Evolutionary conservation across 2,888 invertebrate species (phyloP).

Genomic region (Oscheius onirici): DNA sequence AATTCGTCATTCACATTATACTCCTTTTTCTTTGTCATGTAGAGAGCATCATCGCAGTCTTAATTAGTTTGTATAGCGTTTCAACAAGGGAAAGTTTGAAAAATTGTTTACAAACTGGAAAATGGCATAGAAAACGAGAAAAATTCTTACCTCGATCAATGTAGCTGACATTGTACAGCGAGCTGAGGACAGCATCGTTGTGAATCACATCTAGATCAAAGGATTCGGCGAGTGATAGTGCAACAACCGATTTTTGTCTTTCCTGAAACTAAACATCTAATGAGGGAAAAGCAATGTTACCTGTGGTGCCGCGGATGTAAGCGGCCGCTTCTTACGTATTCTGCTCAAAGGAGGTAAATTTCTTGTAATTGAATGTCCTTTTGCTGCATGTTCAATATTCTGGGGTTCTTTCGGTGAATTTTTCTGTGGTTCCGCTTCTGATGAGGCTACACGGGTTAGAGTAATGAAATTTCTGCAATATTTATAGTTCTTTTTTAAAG

Average conservation of each 20-base stretch:
- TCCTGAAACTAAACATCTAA: conserved; percentile 31
- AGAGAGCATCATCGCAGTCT: conserved; percentile 63
- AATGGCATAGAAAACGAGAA: too few relatives aligned
- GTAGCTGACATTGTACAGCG: conserved; percentile 52
- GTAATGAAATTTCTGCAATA: conserved; percentile 1
- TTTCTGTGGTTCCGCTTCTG: neutral
- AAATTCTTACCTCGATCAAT: conserved; percentile 57
- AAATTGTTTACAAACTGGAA: too few relatives aligned
- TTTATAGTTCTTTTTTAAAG: neutral
- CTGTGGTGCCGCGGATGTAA: conserved; percentile 20
- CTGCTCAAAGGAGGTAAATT: too few relatives aligned
- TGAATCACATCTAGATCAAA: conserved; percentile 49
- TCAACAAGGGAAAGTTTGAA: too few relatives aligned
- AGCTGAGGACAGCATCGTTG: conserved; percentile 41
- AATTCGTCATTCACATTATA: conserved; percentile 56
- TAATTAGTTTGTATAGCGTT: neutral
- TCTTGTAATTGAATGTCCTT: conserved; percentile 1
- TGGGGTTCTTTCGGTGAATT: conserved; percentile 10
- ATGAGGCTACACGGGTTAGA: neutral
- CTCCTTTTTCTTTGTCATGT: conserved; percentile 57
- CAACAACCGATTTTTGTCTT: conserved; percentile 53
- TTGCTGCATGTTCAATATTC: neutral
- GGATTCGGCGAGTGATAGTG: conserved; percentile 59
- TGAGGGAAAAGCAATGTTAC: neutral
- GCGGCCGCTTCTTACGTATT: conserved; percentile 16